Conservation (phyloP, 1,140 invertebrate genomes). For the Pararge aegeria region DNA sequence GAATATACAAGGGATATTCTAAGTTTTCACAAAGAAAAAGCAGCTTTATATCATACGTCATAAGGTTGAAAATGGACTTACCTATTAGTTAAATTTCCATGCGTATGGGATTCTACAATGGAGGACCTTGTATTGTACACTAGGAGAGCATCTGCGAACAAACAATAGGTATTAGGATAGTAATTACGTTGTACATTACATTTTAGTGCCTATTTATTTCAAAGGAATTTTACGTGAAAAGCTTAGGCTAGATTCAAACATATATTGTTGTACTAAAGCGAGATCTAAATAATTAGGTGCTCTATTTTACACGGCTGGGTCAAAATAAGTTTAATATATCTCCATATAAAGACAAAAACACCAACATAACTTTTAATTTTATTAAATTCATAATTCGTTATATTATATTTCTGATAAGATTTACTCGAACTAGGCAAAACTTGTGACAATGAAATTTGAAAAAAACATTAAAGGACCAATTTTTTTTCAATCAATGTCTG, state of each 20-base stretch:
- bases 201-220: conserved; percentile 24
- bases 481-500: too few relatives aligned
- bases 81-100: conserved; percentile 28
- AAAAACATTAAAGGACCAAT: too few relatives aligned
- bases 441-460: too few relatives aligned
- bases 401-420: too few relatives aligned
- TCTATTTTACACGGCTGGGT: too few relatives aligned
- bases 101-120: conserved; percentile 33
- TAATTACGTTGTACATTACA: conserved; percentile 32
- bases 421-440: too few relatives aligned
- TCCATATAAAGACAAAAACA: too few relatives aligned
- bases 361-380: too few relatives aligned
- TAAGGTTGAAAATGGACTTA: conserved; percentile 40
- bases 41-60: not conserved
- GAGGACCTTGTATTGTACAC: conserved; percentile 39
- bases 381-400: too few relatives aligned
- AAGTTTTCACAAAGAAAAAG: not conserved
- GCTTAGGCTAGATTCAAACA: not conserved
- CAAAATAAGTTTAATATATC: too few relatives aligned
- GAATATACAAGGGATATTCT: conserved; percentile 11
- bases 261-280: not conserved
- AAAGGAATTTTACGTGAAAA: not conserved
- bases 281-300: too few relatives aligned
- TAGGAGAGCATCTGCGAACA: conserved; percentile 53
- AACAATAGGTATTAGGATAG: conserved; percentile 38